Percentiles rank a stretch among this genome's conserved stretches.
Conservation (phyloP, 2,888 invertebrate species). For the Mimachlamys varia region DNA sequence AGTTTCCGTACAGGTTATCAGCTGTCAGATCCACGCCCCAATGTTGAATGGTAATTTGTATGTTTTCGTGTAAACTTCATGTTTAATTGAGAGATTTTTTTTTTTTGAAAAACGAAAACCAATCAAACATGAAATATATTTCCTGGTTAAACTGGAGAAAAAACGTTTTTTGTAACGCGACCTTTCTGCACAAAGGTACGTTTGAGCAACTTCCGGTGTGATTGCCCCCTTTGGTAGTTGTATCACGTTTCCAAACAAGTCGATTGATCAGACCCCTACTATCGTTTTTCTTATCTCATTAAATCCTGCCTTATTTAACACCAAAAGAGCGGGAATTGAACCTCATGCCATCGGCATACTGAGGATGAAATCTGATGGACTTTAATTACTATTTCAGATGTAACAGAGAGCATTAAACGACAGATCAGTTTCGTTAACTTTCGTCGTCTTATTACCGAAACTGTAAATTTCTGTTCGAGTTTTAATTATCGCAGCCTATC, state of each 20-base stretch:
- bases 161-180: background rate
- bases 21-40: too few species aligned
- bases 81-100: background rate
- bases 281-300: background rate
- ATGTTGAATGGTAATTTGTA: background rate
- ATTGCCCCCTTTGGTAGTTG: background rate
- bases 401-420: background rate
- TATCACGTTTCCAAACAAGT: background rate
- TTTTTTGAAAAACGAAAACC: background rate
- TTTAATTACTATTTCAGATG: constrained; percentile 30
- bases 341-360: background rate
- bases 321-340: background rate
- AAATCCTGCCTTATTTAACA: background rate
- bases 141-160: background rate
- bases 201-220: background rate
- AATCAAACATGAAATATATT: background rate
- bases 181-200: background rate
- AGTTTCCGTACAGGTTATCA: too few species aligned
- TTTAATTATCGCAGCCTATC: background rate
- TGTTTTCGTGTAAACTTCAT: background rate
- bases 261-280: background rate
- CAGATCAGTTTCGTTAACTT: constrained; percentile 13
- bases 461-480: background rate
- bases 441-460: background rate
- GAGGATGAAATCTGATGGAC: background rate